Conservation (phyloP, 1,140 invertebrate species). For the Uloborus diversus region DNA sequence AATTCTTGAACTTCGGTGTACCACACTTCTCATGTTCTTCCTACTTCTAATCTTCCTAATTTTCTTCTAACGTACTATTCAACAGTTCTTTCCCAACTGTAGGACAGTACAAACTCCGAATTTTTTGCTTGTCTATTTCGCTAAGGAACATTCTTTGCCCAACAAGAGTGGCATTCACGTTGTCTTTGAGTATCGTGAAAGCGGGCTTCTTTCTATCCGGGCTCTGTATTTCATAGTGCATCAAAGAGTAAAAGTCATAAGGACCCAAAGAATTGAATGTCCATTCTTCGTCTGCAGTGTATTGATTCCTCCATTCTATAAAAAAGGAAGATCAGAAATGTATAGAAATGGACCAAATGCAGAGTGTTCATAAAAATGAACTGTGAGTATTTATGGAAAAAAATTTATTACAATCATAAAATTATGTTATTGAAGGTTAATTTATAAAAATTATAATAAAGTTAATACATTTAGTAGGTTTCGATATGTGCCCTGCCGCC, state of each 20-base stretch:
- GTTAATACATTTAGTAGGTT: not conserved
- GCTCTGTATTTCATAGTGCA: constrained; percentile 23
- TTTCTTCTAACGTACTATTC: too few species aligned
- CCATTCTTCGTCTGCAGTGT: not conserved
- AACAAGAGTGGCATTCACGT: not conserved
- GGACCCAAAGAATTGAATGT: not conserved
- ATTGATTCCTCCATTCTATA: constrained; percentile 27
- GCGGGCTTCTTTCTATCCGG: constrained; percentile 27
- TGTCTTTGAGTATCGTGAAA: not conserved
- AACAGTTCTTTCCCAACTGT: not conserved
- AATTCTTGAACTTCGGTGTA: too few species aligned
- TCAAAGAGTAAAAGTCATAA: constrained; percentile 35
- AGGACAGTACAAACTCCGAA: constrained; percentile 8
- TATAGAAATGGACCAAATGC: not conserved
- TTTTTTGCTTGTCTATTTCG: constrained; percentile 5
- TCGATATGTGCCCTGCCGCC: too few species aligned
- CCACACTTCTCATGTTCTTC: too few species aligned
- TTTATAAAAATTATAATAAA: not conserved
- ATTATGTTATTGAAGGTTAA: not conserved
- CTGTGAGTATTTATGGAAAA: not conserved
- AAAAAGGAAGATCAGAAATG: not conserved
- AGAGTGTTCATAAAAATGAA: not conserved
- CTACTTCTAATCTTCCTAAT: too few species aligned
- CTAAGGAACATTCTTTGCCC: not conserved
- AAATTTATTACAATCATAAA: not conserved